Conservation (phyloP, 2,888 invertebrate species). For the Ptychoptera contaminata region DNA sequence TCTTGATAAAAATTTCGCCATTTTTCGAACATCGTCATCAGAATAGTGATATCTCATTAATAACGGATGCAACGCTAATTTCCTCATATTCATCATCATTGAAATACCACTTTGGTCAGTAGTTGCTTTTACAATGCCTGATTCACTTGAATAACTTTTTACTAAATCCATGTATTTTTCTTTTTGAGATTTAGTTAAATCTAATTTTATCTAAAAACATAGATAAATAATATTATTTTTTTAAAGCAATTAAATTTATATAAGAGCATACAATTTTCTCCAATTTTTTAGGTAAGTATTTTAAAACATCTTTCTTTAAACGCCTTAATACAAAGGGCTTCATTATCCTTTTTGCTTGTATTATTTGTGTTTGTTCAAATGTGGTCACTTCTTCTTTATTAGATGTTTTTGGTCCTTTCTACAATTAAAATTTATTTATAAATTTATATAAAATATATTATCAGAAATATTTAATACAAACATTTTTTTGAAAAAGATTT, state of each 20-base stretch:
- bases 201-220: slow-evolving; percentile 30
- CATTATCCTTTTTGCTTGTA: slow-evolving; percentile 89
- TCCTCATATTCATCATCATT: slow-evolving; percentile 88
- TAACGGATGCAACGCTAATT: slow-evolving; percentile 86
- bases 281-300: slow-evolving; percentile 70
- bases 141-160: slow-evolving; percentile 45
- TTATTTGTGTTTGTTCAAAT: slow-evolving; percentile 83
- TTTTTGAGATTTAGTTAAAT: slow-evolving; percentile 58
- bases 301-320: slow-evolving; percentile 71
- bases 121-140: slow-evolving; percentile 39
- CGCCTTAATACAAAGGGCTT: slow-evolving; percentile 85
- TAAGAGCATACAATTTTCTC: slow-evolving; percentile 42
- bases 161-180: slow-evolving; percentile 61
- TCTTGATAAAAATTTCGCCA: slow-evolving; percentile 51
- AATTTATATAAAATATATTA: slow-evolving; percentile 9
- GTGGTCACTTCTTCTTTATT: slow-evolving; percentile 43
- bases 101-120: slow-evolving; percentile 49
- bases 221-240: background rate
- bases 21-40: slow-evolving; percentile 42
- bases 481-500: slow-evolving; percentile 65
- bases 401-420: slow-evolving; percentile 35
- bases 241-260: background rate
- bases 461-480: slow-evolving; percentile 16
- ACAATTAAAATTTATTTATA: slow-evolving; percentile 16
- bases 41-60: slow-evolving; percentile 60